phyloP scores from a whole-genome alignment of 2,888 invertebrate species.

The Leptarthrus brevirostris region DNA sequence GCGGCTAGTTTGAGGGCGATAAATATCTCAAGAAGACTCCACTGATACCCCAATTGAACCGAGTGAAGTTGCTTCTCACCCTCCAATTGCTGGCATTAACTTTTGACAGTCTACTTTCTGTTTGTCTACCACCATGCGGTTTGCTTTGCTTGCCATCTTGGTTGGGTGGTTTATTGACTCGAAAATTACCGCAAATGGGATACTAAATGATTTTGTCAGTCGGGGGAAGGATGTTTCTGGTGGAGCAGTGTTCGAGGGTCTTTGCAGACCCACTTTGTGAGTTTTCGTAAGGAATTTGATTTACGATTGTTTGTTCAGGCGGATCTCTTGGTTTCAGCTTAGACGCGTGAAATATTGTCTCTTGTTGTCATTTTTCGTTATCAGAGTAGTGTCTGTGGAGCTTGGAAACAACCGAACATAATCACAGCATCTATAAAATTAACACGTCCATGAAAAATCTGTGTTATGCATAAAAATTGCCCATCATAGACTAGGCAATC shows the following conservation, averaged over 20 bases:
- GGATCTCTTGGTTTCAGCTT: background rate
- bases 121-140: background rate
- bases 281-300: constrained; percentile 27
- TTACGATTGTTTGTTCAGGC: constrained; percentile 17
- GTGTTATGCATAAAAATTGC: constrained; percentile 27
- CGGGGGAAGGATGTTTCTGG: background rate
- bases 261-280: background rate
- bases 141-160: background rate
- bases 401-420: background rate
- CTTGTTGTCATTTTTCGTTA: background rate
- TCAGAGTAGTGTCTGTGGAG: background rate
- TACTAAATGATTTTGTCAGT: constrained; percentile 42
- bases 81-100: constrained; percentile 12
- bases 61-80: background rate
- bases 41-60: constrained; percentile 35
- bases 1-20: constrained; percentile 8
- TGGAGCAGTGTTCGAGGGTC: background rate
- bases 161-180: constrained; percentile 41
- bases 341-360: background rate
- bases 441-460: constrained; percentile 24
- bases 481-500: background rate
- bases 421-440: constrained; percentile 1
- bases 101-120: background rate
- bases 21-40: constrained; percentile 38
- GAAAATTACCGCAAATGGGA: constrained; percentile 47